A percentile compares a stretch with the other conserved stretches of the same genome.
Conservation (phyloP, 2,113 vertebrate genomes). For the Menura novaehollandiae region DNA sequence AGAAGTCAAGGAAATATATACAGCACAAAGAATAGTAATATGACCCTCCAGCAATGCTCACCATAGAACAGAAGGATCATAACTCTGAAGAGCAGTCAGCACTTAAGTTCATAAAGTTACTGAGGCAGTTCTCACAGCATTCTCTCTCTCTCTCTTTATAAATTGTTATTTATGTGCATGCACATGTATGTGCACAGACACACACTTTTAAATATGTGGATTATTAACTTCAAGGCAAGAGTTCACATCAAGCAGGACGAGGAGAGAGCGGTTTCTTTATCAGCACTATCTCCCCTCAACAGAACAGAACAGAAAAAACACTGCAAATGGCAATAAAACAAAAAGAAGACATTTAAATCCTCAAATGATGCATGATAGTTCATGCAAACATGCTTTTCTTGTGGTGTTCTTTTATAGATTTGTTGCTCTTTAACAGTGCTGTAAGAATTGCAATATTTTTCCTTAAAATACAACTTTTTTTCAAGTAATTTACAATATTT, state of each 20-base stretch:
- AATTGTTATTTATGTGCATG: background rate
- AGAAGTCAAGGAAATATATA: background rate
- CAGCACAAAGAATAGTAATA: slow-evolving; percentile 22
- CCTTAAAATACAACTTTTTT: background rate
- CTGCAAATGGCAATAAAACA: background rate
- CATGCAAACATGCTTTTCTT: background rate
- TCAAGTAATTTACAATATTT: background rate
- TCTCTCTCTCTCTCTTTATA: background rate
- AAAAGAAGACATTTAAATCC: background rate
- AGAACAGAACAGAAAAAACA: background rate
- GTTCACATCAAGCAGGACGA: background rate
- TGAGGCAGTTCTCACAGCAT: background rate
- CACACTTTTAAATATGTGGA: background rate
- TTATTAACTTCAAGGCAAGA: background rate
- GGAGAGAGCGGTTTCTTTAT: background rate
- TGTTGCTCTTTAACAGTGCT: background rate
- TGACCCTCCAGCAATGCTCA: background rate
- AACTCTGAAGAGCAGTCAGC: slow-evolving; percentile 29
- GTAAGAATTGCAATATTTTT: background rate
- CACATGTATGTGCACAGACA: background rate
- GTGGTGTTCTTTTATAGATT: background rate
- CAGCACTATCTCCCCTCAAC: background rate
- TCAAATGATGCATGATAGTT: background rate
- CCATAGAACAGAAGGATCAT: slow-evolving; percentile 6
- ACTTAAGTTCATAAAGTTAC: slow-evolving; percentile 14